These are phyloP conservation scores for Felis chaus DNA, from an alignment of 2,113 vertebrate genomes.

Conservation along the genomic window DNA sequence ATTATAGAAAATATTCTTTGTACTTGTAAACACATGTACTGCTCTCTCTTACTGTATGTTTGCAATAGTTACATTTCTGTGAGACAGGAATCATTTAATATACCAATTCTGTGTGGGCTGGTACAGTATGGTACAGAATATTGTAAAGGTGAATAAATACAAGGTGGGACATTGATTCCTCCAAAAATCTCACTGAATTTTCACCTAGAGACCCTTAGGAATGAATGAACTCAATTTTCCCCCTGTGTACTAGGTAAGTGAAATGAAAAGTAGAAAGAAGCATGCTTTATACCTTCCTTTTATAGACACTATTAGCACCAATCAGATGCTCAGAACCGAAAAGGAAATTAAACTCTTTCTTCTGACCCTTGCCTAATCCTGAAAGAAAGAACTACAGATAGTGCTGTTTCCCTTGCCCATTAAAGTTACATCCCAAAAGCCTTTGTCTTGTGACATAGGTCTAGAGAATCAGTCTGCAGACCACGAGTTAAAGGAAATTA, in stretches of 20 bases:
- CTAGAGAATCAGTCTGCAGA: background rate
- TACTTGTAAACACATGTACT: background rate
- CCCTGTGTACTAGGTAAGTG: background rate
- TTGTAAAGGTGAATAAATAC: background rate
- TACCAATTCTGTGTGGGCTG: background rate
- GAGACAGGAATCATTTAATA: background rate
- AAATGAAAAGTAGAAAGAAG: background rate
- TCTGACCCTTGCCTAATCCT: background rate
- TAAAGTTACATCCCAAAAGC: background rate
- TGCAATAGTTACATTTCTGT: constrained; percentile 7
- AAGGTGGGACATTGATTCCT: background rate
- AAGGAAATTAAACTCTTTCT: constrained; percentile 27
- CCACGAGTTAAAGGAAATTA: background rate
- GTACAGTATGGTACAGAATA: background rate
- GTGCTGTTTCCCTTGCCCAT: background rate
- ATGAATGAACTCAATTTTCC: background rate
- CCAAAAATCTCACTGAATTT: background rate
- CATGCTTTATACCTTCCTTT: background rate
- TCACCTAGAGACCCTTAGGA: background rate
- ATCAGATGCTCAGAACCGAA: background rate
- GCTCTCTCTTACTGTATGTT: background rate
- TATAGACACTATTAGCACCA: background rate
- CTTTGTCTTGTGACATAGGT: background rate
- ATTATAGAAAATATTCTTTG: constrained; percentile 26
- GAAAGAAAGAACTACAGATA: background rate